Evolutionary conservation across 1,140 invertebrate species (phyloP).

Genomic region (Acromyrmex echinatior): DNA sequence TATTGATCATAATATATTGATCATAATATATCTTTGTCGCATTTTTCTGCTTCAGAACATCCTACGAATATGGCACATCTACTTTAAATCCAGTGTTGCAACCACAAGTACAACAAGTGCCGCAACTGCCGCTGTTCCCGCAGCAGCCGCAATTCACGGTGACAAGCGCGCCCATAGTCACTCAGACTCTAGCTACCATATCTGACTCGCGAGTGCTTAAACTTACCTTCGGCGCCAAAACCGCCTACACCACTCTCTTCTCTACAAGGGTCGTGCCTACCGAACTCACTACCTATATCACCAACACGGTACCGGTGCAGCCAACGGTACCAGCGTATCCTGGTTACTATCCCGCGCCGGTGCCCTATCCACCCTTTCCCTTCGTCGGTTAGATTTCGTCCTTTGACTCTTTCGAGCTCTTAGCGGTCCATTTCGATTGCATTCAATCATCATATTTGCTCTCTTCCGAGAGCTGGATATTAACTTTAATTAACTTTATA

Average conservation of each 20-base stretch:
- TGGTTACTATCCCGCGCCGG: slow-evolving; percentile 92
- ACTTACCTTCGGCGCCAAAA: slow-evolving; percentile 95
- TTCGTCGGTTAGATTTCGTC: slow-evolving; percentile 89
- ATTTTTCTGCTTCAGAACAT: slow-evolving; percentile 85
- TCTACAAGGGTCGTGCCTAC: slow-evolving; percentile 95
- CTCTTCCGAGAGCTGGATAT: background rate
- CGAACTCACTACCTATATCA: slow-evolving; percentile 93
- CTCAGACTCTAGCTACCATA: slow-evolving; percentile 92
- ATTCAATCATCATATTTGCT: background rate
- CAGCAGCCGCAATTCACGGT: slow-evolving; percentile 91
- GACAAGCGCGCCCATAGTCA: slow-evolving; percentile 93
- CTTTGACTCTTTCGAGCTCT: background rate
- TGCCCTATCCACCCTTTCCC: slow-evolving; percentile 90
- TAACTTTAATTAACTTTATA: background rate
- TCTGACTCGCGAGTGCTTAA: slow-evolving; percentile 94
- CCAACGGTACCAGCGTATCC: slow-evolving; percentile 90
- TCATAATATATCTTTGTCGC: no score
- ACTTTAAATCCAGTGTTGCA: slow-evolving; percentile 87
- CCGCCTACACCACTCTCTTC: slow-evolving; percentile 94
- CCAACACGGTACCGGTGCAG: slow-evolving; percentile 91
- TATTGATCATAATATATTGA: background rate
- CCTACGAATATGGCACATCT: slow-evolving; percentile 91
- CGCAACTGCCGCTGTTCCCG: slow-evolving; percentile 86
- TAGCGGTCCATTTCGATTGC: slow-evolving; percentile 38
- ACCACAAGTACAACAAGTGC: slow-evolving; percentile 87